Conservation (phyloP, 2,113 vertebrate species). For the Bos indicus region DNA sequence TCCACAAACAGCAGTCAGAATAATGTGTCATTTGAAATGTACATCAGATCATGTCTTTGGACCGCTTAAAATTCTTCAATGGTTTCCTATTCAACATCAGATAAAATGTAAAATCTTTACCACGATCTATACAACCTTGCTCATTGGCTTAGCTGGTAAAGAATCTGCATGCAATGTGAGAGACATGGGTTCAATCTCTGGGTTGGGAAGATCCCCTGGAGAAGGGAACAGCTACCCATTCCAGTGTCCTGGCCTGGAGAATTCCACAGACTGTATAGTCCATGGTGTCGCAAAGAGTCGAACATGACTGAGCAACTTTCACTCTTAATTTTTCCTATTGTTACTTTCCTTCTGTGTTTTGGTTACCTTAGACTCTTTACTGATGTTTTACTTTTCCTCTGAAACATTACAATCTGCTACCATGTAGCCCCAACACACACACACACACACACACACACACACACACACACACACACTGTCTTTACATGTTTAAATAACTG, state of each 20-base stretch:
- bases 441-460: not conserved
- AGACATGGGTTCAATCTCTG: not conserved
- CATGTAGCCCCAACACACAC: not conserved
- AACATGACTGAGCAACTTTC: not conserved
- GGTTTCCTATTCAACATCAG: not conserved
- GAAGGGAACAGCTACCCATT: not conserved
- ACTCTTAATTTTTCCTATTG: not conserved
- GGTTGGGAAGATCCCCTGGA: not conserved
- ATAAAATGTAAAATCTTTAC: not conserved
- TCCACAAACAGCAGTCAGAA: not conserved
- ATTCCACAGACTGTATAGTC: not conserved
- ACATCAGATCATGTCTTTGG: not conserved
- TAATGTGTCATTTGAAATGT: not conserved
- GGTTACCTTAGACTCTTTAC: not conserved
- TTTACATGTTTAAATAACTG: not conserved
- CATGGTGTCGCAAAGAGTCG: not conserved
- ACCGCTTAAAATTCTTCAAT: not conserved
- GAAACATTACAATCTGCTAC: not conserved
- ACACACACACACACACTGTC: not conserved
- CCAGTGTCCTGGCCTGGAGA: not conserved
- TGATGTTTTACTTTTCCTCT: not conserved
- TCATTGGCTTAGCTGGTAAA: not conserved
- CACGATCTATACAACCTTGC: not conserved
- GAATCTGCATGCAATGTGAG: not conserved
- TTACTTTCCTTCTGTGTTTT: not conserved